Conservation (phyloP, 2,797 vertebrate genomes). For the Pampus argenteus region DNA sequence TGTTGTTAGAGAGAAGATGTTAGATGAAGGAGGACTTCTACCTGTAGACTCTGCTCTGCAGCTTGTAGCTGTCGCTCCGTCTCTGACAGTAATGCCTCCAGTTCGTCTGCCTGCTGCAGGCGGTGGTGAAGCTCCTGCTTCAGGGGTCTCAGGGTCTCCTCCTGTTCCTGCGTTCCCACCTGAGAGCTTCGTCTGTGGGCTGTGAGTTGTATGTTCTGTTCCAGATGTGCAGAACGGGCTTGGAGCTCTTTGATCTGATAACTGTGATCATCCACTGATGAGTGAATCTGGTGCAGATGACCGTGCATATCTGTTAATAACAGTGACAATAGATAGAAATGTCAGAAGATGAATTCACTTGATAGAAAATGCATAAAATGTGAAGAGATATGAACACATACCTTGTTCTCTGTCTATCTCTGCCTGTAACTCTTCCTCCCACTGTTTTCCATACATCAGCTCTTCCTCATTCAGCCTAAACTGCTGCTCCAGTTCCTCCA, state of each 20-base stretch:
- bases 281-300: slow-evolving; percentile 80
- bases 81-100: slow-evolving; percentile 82
- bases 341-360: not conserved
- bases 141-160: slow-evolving; percentile 84
- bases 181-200: slow-evolving; percentile 64
- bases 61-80: slow-evolving; percentile 83
- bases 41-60: slow-evolving; percentile 87
- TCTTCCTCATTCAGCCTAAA: slow-evolving; percentile 85
- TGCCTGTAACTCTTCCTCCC: slow-evolving; percentile 85
- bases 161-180: slow-evolving; percentile 32
- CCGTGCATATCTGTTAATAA: slow-evolving; percentile 74
- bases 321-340: not conserved
- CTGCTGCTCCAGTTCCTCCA: slow-evolving; percentile 83
- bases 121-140: slow-evolving; percentile 87
- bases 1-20: not conserved
- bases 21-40: slow-evolving; percentile 48
- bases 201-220: slow-evolving; percentile 81
- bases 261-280: slow-evolving; percentile 83
- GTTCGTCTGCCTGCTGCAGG: slow-evolving; percentile 81
- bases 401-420: slow-evolving; percentile 88
- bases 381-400: slow-evolving; percentile 15
- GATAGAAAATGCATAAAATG: not conserved
- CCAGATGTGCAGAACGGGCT: slow-evolving; percentile 77
- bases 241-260: slow-evolving; percentile 83
- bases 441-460: slow-evolving; percentile 83